Conservation (phyloP, 2,888 invertebrate species). For the Euclidia mi region DNA sequence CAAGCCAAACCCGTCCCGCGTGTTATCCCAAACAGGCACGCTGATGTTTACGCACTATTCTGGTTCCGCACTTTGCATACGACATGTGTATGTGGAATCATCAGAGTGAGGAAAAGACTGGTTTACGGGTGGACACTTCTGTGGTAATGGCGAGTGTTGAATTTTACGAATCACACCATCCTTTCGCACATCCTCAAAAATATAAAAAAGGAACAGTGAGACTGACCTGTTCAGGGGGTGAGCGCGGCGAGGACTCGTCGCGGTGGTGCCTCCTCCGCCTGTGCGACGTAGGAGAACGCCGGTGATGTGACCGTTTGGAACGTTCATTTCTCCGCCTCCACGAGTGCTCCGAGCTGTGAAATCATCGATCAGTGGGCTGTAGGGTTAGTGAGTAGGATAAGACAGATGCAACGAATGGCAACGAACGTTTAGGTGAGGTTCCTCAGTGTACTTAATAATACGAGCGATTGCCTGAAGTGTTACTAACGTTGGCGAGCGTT, state of each 20-base stretch:
- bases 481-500: conserved; percentile 84
- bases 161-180: conserved; percentile 68
- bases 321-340: conserved; percentile 95
- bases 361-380: conserved; percentile 89
- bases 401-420: conserved; percentile 57
- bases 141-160: conserved; percentile 73
- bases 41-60: conserved; percentile 85
- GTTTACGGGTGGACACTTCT: conserved; percentile 85
- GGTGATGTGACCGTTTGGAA: conserved; percentile 95
- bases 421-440: conserved; percentile 78
- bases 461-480: conserved; percentile 45
- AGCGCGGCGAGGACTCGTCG: conserved; percentile 85
- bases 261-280: conserved; percentile 92
- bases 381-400: conserved; percentile 84
- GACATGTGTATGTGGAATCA: conserved; percentile 63
- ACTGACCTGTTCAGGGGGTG: conserved; percentile 88
- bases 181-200: conserved; percentile 71
- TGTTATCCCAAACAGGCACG: conserved; percentile 83
- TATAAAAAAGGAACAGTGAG: conserved; percentile 70
- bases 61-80: conserved; percentile 84
- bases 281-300: conserved; percentile 95
- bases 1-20: conserved; percentile 86
- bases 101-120: conserved; percentile 65
- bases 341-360: conserved; percentile 94
- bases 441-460: conserved; percentile 66